Percentiles rank a stretch among this genome's conserved stretches.
These are phyloP conservation scores for Atta texana DNA, from an alignment of 1,140 invertebrate species.

Conservation along the genomic window DNA sequence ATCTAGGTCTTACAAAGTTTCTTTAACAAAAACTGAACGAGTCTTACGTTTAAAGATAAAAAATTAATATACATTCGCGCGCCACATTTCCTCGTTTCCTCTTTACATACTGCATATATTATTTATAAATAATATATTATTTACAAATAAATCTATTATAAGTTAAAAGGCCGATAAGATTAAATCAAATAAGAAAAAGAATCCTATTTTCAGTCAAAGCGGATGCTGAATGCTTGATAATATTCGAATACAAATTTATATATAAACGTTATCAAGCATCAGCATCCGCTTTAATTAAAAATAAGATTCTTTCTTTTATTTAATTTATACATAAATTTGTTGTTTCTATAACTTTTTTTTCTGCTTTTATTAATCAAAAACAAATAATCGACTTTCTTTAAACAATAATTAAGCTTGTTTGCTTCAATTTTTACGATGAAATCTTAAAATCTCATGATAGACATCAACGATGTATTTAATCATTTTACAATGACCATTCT, in stretches of 20 bases:
- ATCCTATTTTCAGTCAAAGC: too few relatives aligned
- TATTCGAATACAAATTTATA: too few relatives aligned
- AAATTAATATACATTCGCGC: not conserved
- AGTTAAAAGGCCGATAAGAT: too few relatives aligned
- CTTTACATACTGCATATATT: not conserved
- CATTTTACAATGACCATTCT: not conserved
- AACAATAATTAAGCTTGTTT: not conserved
- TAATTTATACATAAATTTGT: not conserved
- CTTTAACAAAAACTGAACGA: not conserved
- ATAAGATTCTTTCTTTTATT: too few relatives aligned
- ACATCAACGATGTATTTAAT: not conserved
- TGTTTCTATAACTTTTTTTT: not conserved
- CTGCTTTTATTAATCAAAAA: not conserved
- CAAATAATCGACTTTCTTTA: not conserved
- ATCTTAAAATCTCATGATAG: not conserved
- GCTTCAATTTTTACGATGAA: not conserved
- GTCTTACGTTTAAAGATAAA: not conserved
- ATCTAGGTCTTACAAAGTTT: not conserved
- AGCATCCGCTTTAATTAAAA: too few relatives aligned
- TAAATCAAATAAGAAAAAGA: too few relatives aligned
- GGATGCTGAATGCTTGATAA: too few relatives aligned
- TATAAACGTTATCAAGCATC: too few relatives aligned
- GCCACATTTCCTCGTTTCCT: not conserved
- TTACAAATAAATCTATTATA: not conserved
- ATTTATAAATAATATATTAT: not conserved